Conservation (phyloP, 37 sponge, comb jelly and placozoan species). For the Diacarnus erythraeanus region DNA sequence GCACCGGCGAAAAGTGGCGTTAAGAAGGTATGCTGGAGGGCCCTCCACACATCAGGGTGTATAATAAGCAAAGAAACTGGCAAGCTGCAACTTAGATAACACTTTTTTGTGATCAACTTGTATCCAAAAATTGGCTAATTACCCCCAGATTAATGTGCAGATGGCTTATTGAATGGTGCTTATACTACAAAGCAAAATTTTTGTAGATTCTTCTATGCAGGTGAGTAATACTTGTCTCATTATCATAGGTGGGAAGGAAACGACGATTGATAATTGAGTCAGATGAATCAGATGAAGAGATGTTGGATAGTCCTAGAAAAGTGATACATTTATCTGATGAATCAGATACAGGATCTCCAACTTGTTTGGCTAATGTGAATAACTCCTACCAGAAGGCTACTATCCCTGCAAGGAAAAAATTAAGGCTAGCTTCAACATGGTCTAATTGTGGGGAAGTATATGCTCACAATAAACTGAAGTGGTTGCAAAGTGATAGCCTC, state of each 20-base stretch:
- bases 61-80: too few relatives aligned
- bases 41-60: too few relatives aligned
- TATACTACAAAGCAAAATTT: too few relatives aligned
- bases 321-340: not conserved
- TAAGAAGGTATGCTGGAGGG: too few relatives aligned
- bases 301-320: not conserved
- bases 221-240: too few relatives aligned
- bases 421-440: not conserved
- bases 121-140: too few relatives aligned
- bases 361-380: not conserved
- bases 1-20: too few relatives aligned
- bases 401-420: not conserved
- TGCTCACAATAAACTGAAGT: conserved; percentile 60
- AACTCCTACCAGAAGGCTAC: not conserved
- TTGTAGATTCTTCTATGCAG: too few relatives aligned
- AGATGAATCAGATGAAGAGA: not conserved
- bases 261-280: not conserved
- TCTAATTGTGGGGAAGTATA: not conserved
- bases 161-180: too few relatives aligned
- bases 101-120: too few relatives aligned
- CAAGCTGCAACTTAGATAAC: too few relatives aligned
- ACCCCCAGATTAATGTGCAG: too few relatives aligned
- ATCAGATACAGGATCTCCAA: not conserved
- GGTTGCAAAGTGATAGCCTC: conserved; percentile 45
- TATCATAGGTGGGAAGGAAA: not conserved